Evolutionary conservation across 2,888 invertebrate genomes (phyloP).

Genomic region (Leucoptera coffeella): DNA sequence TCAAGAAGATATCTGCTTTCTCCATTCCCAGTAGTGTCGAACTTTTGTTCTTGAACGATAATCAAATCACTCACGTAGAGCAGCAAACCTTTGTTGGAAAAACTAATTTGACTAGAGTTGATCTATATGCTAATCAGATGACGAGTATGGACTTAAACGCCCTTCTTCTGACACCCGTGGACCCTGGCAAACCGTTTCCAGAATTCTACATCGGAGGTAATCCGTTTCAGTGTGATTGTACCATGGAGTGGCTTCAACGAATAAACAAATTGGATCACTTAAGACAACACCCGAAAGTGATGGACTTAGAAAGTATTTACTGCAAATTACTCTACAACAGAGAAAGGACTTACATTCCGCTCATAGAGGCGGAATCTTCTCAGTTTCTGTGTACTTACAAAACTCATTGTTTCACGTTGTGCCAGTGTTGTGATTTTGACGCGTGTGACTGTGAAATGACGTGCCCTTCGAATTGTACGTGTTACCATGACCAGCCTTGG

Average conservation of each 20-base stretch:
- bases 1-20: constrained; percentile 67
- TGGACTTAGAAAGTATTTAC: constrained; percentile 85
- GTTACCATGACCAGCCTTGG: constrained; percentile 93
- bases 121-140: constrained; percentile 89
- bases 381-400: constrained; percentile 90
- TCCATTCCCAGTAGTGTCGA: constrained; percentile 82
- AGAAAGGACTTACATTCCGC: constrained; percentile 76
- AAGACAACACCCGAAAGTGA: constrained; percentile 82
- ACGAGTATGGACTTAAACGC: constrained; percentile 86
- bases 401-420: constrained; percentile 89
- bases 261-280: constrained; percentile 80
- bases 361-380: constrained; percentile 79
- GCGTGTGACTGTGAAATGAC: constrained; percentile 97
- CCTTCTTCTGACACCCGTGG: constrained; percentile 73
- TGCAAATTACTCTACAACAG: constrained; percentile 83
- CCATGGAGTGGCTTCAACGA: constrained; percentile 91
- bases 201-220: constrained; percentile 92
- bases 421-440: constrained; percentile 95
- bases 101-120: constrained; percentile 82
- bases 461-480: constrained; percentile 89
- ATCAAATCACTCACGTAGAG: constrained; percentile 78
- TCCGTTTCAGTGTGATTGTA: constrained; percentile 92
- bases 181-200: constrained; percentile 68
- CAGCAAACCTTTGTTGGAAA: constrained; percentile 87
- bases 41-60: constrained; percentile 82